Evolutionary conservation across 1,140 invertebrate species (phyloP).

Genomic region (Laupala kohalensis): DNA sequence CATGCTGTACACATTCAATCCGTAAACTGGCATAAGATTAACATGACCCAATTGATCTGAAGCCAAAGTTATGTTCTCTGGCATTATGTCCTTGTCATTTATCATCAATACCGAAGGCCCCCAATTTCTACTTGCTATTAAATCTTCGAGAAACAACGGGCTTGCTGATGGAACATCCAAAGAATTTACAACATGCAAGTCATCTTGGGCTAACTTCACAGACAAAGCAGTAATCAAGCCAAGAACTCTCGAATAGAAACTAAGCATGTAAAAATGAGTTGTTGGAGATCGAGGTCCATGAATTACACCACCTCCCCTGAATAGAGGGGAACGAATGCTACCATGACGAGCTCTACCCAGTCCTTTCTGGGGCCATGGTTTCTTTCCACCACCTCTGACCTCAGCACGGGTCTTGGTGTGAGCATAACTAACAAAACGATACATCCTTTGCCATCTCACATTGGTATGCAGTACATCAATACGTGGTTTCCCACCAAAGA

Average conservation of each 20-base stretch:
- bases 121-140: conserved; percentile 78
- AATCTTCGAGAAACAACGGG: conserved; percentile 58
- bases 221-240: conserved; percentile 76
- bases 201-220: conserved; percentile 86
- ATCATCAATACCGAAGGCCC: conserved; percentile 90
- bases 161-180: conserved; percentile 78
- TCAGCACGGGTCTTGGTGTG: conserved; percentile 66
- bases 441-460: conserved; percentile 76
- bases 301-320: conserved; percentile 56
- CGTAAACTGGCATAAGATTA: conserved; percentile 93
- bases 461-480: conserved; percentile 83
- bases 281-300: conserved; percentile 83
- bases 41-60: conserved; percentile 61
- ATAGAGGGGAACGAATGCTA: conserved; percentile 76
- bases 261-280: conserved; percentile 86
- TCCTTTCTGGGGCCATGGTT: conserved; percentile 95
- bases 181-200: conserved; percentile 80
- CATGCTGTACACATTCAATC: conserved; percentile 67
- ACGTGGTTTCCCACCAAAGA: conserved; percentile 71
- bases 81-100: conserved; percentile 81
- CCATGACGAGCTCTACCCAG: conserved; percentile 77
- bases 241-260: conserved; percentile 52
- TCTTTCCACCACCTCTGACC: conserved; percentile 70
- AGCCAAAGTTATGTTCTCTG: conserved; percentile 71
- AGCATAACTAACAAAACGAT: conserved; percentile 63